A percentile compares a stretch with the other conserved stretches of the same genome.
phyloP scores from a whole-genome alignment of 2,797 vertebrate species.

The Sebastes itinus region DNA sequence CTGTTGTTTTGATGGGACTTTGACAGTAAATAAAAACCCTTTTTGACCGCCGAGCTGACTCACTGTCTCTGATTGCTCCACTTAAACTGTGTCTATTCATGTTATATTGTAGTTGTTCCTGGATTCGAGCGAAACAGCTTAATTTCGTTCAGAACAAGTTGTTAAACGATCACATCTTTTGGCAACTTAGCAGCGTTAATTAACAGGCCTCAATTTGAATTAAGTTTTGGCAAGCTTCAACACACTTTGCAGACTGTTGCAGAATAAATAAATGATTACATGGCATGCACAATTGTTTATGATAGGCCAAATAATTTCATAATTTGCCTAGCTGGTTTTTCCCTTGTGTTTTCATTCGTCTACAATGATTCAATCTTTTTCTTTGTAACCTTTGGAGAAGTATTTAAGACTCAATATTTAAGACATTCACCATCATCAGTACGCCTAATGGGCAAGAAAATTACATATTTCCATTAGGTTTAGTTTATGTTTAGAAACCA shows the following conservation, averaged over 20 bases:
- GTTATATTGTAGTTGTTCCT: background rate
- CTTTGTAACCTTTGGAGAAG: background rate
- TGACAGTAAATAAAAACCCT: background rate
- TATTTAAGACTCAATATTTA: background rate
- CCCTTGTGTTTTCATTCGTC: background rate
- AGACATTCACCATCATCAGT: background rate
- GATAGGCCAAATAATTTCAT: background rate
- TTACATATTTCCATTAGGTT: background rate
- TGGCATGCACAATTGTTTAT: background rate
- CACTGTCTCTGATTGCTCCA: background rate
- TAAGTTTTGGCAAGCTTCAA: background rate
- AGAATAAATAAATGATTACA: background rate
- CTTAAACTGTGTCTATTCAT: background rate
- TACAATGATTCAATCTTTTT: background rate
- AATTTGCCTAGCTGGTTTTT: background rate
- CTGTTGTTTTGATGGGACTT: too few species aligned
- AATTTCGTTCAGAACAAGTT: background rate
- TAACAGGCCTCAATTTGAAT: background rate
- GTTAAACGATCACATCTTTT: background rate
- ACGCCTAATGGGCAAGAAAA: background rate
- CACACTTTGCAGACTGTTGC: slow-evolving; percentile 1
- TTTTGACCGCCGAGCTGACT: background rate
- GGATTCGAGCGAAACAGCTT: background rate
- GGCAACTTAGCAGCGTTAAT: slow-evolving; percentile 2
- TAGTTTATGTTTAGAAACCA: background rate